These are phyloP conservation scores for Mormyrus lacerda DNA, from an alignment of 2,113 vertebrate genomes.

Conservation along the genomic window DNA sequence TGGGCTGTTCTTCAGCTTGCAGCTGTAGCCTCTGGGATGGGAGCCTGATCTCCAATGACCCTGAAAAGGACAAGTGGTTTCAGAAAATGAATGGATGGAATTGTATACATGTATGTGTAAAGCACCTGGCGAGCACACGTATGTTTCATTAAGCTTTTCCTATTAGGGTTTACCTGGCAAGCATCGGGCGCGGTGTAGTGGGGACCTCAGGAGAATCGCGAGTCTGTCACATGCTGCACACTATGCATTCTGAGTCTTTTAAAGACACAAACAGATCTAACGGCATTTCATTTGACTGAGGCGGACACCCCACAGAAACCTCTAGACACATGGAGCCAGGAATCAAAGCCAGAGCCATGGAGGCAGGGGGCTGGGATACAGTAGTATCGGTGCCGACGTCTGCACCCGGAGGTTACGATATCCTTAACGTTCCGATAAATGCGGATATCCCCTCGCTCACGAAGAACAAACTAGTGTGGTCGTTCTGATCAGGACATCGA, in stretches of 20 bases:
- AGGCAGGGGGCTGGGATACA: neutral
- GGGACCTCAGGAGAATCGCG: neutral
- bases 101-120: neutral
- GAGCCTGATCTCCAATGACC: no score
- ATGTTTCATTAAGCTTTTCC: neutral
- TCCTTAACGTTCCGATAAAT: neutral
- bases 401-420: neutral
- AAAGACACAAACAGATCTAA: neutral
- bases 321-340: neutral
- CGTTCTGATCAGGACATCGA: neutral
- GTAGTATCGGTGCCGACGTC: neutral
- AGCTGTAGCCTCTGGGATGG: no score
- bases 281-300: neutral
- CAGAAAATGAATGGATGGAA: neutral
- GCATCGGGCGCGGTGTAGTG: neutral
- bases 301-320: neutral
- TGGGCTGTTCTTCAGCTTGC: no score
- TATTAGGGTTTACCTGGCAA: neutral
- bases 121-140: neutral
- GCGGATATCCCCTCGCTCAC: neutral
- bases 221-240: neutral
- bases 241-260: neutral
- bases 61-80: no score
- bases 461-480: neutral
- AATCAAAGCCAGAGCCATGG: neutral